These are phyloP conservation scores for Leucoma salicis DNA, from an alignment of 2,888 invertebrate genomes.

Conservation along the genomic window DNA sequence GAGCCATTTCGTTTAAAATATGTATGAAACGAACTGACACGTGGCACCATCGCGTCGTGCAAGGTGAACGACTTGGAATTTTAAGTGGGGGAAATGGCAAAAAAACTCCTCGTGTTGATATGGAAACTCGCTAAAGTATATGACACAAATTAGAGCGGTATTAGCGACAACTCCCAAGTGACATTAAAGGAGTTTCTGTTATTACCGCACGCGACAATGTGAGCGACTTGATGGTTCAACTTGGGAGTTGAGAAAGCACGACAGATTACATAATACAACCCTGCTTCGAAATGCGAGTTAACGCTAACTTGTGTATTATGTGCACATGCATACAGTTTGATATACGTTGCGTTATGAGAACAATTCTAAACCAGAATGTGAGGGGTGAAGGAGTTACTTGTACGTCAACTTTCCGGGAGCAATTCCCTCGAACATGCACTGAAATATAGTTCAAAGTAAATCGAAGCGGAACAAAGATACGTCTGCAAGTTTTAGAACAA, in stretches of 20 bases:
- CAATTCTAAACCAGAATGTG: conserved; percentile 41
- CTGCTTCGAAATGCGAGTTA: conserved; percentile 45
- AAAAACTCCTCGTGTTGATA: conserved; percentile 44
- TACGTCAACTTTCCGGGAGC: conserved; percentile 53
- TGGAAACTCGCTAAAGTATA: conserved; percentile 39
- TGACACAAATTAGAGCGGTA: conserved; percentile 51
- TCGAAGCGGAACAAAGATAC: conserved; percentile 43
- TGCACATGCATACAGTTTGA: conserved; percentile 42
- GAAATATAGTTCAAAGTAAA: conserved; percentile 69
- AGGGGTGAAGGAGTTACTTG: conserved; percentile 30
- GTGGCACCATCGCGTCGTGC: conserved; percentile 40
- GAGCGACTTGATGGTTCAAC: conserved; percentile 46
- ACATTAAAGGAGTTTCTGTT: conserved; percentile 56
- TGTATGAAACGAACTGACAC: conserved; percentile 44
- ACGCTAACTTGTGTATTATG: conserved; percentile 52
- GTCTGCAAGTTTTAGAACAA: too few relatives aligned
- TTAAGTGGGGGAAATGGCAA: conserved; percentile 41
- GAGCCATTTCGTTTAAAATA: conserved; percentile 30
- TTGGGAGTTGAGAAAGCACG: conserved; percentile 49
- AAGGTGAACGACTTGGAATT: conserved; percentile 60
- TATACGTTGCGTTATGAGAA: conserved; percentile 48
- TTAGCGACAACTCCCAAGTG: conserved; percentile 51
- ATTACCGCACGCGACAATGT: conserved; percentile 52
- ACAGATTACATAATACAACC: conserved; percentile 53
- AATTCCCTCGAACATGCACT: conserved; percentile 53